Evolutionary conservation across 2,797 vertebrate species (phyloP), one percentile per base, ranked within the genome.

Genomic region (Falco columbarius): DNA sequence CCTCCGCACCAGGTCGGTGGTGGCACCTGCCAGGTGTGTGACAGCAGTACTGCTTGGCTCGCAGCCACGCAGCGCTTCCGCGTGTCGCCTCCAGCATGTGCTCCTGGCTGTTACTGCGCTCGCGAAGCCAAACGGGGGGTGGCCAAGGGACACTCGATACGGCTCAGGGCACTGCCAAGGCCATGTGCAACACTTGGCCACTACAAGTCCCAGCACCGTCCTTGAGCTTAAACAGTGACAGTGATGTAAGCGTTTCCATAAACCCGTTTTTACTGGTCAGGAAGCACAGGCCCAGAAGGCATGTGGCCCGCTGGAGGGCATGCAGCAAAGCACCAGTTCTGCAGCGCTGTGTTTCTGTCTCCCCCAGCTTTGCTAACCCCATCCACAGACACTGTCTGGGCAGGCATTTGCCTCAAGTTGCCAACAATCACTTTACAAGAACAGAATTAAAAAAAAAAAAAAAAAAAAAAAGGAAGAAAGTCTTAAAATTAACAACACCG

Each of bases 401-500:
- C 16, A 85, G 46, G 23, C 5, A 19, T 13, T 15, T 9, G 14
- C 58, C 56, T 24, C 71, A 32, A 6, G 19, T 0, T 72, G 38
- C 20, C 52, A 46, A 3, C 0, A 4, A 67, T 23, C 26, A 1
- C 32, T 73, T 80, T 9, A n/a, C 21, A 52, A 75, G 3, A 61
- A 72, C 3, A 52, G 7, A 79, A 72, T 40, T 63, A 9, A 51
- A n/a, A 40, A 66, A 32, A 70, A 52, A 66, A 32, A 70, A 52
- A 52, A 34, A 36, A n/a, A 40, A 66, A 32, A 70, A 52, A 52
- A 34, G n/a, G 7, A 7, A 13, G 38, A 21, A 17, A 5, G 6
- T 1, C 23, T 51, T 49, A 61, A 36, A 24, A 2, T 13, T 14
- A 63, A 38, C 6, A 5, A 8, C 2, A 20, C 2, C 0, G 16